Evolutionary conservation across 2,888 invertebrate species (phyloP).

Genomic region (Heliconius charithonia): DNA sequence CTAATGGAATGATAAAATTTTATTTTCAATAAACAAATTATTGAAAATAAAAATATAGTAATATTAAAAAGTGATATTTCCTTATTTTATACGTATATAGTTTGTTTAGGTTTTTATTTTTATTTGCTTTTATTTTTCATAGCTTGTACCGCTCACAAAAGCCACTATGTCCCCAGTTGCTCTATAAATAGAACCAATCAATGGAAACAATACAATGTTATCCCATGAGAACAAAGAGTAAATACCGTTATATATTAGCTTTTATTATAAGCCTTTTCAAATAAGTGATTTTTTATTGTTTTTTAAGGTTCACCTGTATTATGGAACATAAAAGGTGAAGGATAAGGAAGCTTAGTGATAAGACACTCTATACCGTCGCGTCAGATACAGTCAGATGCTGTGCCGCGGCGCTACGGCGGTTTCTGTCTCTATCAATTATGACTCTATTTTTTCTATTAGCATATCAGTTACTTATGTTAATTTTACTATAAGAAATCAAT

Average conservation of each 20-base stretch:
- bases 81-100: no score
- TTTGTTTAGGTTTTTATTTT: no score
- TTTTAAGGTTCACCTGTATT: neutral
- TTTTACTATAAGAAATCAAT: neutral
- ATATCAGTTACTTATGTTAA: constrained; percentile 37
- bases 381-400: no score
- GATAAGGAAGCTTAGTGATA: neutral
- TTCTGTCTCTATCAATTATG: neutral
- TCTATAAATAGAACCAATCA: constrained; percentile 78
- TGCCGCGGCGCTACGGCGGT: neutral
- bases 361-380: neutral
- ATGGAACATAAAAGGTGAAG: no score
- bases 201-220: constrained; percentile 78
- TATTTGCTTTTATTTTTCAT: neutral
- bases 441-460: constrained; percentile 35
- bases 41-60: no score
- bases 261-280: neutral
- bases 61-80: no score
- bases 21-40: no score
- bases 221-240: constrained; percentile 67
- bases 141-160: constrained; percentile 47
- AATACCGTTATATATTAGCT: constrained; percentile 43
- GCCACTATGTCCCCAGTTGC: constrained; percentile 55
- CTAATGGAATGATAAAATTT: no score
- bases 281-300: neutral